Percentiles rank a stretch among this genome's conserved stretches.
Evolutionary conservation across 2,113 vertebrate species (phyloP).

Genomic region (Caranx ignobilis): DNA sequence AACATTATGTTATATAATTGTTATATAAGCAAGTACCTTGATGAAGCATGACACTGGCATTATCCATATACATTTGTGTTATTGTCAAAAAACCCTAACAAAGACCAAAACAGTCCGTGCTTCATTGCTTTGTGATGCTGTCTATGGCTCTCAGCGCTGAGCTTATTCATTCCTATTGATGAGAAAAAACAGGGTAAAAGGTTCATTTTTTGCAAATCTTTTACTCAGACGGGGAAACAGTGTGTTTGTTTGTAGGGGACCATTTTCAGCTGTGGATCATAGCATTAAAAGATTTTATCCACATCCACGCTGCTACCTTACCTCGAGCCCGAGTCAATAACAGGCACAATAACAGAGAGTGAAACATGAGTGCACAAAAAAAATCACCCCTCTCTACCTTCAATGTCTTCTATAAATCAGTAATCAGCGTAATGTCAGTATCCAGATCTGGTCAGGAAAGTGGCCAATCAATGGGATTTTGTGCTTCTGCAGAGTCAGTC

Average conservation of each 20-base stretch:
- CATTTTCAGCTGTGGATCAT: neutral
- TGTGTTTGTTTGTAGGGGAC: neutral
- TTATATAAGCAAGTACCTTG: neutral
- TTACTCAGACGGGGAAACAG: neutral
- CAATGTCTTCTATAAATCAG: neutral
- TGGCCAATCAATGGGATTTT: neutral
- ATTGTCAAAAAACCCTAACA: neutral
- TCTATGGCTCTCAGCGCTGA: no score
- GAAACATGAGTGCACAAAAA: no score
- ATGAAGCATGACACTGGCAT: neutral
- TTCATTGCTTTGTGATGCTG: no score
- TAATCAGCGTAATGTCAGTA: neutral
- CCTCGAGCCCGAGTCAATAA: neutral
- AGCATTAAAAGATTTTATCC: conserved; percentile 23
- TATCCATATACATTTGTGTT: neutral
- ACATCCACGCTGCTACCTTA: conserved; percentile 1
- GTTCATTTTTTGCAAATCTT: no score
- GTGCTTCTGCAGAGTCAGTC: neutral
- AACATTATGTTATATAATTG: neutral
- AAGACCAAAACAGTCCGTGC: no score
- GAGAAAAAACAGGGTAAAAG: no score
- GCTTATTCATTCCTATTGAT: no score
- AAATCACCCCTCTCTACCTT: neutral
- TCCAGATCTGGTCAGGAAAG: conserved; percentile 11
- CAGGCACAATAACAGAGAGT: neutral